Conservation (phyloP, 2,888 invertebrate species). For the Cantharis rufa region DNA sequence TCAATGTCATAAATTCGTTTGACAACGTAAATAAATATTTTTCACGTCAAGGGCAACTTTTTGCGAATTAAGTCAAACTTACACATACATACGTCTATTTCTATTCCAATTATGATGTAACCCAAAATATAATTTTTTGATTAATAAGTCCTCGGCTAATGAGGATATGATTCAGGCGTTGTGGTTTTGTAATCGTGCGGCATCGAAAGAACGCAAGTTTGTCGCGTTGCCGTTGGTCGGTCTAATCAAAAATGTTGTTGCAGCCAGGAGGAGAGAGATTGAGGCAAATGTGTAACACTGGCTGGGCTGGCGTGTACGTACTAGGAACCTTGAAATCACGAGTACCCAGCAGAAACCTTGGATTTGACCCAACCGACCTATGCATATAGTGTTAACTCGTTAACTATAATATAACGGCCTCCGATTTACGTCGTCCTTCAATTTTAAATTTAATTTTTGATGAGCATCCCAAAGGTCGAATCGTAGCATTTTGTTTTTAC, state of each 20-base stretch:
- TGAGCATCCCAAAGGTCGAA: conserved; percentile 2
- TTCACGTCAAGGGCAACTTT: conserved; percentile 22
- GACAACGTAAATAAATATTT: conserved; percentile 19
- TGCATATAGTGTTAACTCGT: conserved; percentile 12
- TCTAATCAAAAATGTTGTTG: neutral
- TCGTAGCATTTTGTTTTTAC: neutral
- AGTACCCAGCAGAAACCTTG: conserved; percentile 25
- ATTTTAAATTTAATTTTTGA: conserved; percentile 3
- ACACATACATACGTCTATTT: neutral
- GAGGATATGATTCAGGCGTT: conserved; percentile 23
- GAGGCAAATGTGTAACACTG: neutral
- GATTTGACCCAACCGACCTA: conserved; percentile 31
- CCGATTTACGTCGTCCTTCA: conserved; percentile 7
- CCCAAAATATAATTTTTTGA: neutral
- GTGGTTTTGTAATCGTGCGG: neutral
- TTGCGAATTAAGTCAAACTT: conserved; percentile 19
- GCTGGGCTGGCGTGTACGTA: conserved; percentile 17
- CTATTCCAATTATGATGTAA: conserved; percentile 14
- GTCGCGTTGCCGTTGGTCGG: neutral
- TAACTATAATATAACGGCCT: conserved; percentile 10
- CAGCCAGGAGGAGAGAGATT: neutral
- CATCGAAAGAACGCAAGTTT: neutral
- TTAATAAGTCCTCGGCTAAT: conserved; percentile 6
- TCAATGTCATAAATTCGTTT: conserved; percentile 28
- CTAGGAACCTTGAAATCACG: conserved; percentile 24